Evolutionary conservation across 2,113 vertebrate genomes (phyloP).

Genomic region (Oceanites oceanicus): DNA sequence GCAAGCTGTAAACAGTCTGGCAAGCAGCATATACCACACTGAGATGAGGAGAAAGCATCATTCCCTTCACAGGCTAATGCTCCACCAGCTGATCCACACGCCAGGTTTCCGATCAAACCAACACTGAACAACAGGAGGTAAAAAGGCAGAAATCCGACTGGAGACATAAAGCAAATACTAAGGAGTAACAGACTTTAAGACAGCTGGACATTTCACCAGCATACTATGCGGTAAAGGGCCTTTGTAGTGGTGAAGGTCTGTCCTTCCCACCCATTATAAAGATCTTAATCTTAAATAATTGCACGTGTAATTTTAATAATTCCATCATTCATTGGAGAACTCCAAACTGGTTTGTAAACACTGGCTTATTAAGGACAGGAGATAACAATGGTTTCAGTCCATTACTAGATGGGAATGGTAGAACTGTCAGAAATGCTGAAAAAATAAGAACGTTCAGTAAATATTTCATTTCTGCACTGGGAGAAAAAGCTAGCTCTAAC

Average conservation of each 20-base stretch:
- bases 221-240: background rate
- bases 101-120: background rate
- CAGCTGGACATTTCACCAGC: background rate
- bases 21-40: rapidly evolving
- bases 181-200: background rate
- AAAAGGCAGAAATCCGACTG: background rate
- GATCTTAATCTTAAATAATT: background rate
- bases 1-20: background rate
- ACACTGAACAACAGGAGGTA: background rate
- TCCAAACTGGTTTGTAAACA: background rate
- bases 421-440: background rate
- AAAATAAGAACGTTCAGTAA: background rate
- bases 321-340: background rate
- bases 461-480: background rate
- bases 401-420: background rate
- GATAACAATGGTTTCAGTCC: background rate
- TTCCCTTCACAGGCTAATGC: background rate
- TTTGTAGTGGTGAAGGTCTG: background rate
- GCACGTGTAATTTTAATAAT: background rate
- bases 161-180: background rate
- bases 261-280: background rate
- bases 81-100: background rate
- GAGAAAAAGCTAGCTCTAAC: background rate
- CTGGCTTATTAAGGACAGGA: background rate
- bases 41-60: background rate